Evolutionary conservation across 1,140 invertebrate species (phyloP).

Genomic region (Eumaeus atala): DNA sequence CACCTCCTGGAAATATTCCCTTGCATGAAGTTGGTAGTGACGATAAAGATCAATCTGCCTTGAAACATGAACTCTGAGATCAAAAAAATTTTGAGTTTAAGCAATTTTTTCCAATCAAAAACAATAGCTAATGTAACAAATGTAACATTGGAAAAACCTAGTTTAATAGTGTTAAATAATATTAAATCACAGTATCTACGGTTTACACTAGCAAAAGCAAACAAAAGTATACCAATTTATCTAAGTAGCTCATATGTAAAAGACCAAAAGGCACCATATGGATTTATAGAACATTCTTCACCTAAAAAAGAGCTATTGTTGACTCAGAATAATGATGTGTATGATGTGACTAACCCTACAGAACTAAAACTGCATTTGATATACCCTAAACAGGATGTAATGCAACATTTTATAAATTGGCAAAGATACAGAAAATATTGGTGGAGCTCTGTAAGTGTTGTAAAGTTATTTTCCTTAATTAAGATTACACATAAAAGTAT

Average conservation of each 20-base stretch:
- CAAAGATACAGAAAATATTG: constrained; percentile 85
- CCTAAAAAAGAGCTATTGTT: constrained; percentile 26
- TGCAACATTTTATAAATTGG: constrained; percentile 79
- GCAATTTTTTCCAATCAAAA: constrained; percentile 47
- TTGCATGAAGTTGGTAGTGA: constrained; percentile 74
- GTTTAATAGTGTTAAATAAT: constrained; percentile 48
- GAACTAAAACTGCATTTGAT: constrained; percentile 35
- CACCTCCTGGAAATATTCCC: constrained; percentile 87
- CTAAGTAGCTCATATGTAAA: constrained; percentile 24
- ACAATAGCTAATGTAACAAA: constrained; percentile 35
- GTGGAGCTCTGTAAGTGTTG: constrained; percentile 81
- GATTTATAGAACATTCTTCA: constrained; percentile 33
- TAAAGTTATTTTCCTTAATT: constrained; percentile 5
- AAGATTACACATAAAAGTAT: no score
- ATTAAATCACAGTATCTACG: constrained; percentile 48
- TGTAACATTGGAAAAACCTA: constrained; percentile 38
- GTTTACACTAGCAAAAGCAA: constrained; percentile 40
- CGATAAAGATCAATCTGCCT: constrained; percentile 38
- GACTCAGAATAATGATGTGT: constrained; percentile 23
- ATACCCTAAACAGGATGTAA: constrained; percentile 50
- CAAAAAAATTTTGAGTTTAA: constrained; percentile 37
- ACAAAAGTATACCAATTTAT: constrained; percentile 41
- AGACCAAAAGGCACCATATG: constrained; percentile 29
- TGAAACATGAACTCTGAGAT: constrained; percentile 67
- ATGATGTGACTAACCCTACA: constrained; percentile 23